A percentile compares a stretch with the other conserved stretches of the same genome.
phyloP scores from a whole-genome alignment of 2,888 invertebrate genomes.

The Drosophila neotestacea region DNA sequence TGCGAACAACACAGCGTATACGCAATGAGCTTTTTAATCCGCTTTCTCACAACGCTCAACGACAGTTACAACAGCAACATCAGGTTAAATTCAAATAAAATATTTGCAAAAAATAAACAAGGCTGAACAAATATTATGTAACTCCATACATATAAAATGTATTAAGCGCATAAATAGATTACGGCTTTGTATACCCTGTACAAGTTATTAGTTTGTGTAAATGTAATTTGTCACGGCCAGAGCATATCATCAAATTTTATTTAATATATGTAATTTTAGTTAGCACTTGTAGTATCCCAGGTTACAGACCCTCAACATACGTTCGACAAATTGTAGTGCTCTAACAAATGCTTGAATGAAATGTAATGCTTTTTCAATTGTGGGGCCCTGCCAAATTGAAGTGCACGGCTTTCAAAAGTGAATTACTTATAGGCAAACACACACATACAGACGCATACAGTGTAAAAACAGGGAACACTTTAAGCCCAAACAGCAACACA shows the following conservation, averaged over 20 bases:
- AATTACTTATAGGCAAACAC: conserved; percentile 37
- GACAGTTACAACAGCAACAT: background rate
- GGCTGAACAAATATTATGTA: conserved; percentile 19
- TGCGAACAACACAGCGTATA: conserved; percentile 16
- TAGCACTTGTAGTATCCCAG: background rate
- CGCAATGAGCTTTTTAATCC: conserved; percentile 30
- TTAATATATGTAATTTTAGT: conserved; percentile 4
- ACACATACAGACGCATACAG: conserved; percentile 1
- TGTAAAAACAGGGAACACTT: conserved; percentile 17
- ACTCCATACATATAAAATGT: background rate
- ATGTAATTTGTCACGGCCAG: background rate
- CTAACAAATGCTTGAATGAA: conserved; percentile 13
- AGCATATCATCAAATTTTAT: background rate
- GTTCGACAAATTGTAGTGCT: background rate
- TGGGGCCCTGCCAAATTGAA: conserved; percentile 28
- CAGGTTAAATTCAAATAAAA: conserved; percentile 17
- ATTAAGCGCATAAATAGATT: conserved; percentile 12
- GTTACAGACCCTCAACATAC: background rate
- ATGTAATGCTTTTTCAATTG: conserved; percentile 35
- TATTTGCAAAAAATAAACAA: conserved; percentile 22
- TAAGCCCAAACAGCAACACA: conserved; percentile 51
- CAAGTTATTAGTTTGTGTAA: background rate
- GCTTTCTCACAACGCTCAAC: conserved; percentile 2
- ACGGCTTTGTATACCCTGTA: conserved; percentile 5
- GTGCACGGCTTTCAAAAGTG: conserved; percentile 38